Evolutionary conservation across 2,888 invertebrate genomes (phyloP).

Genomic region (Tipula unca): DNA sequence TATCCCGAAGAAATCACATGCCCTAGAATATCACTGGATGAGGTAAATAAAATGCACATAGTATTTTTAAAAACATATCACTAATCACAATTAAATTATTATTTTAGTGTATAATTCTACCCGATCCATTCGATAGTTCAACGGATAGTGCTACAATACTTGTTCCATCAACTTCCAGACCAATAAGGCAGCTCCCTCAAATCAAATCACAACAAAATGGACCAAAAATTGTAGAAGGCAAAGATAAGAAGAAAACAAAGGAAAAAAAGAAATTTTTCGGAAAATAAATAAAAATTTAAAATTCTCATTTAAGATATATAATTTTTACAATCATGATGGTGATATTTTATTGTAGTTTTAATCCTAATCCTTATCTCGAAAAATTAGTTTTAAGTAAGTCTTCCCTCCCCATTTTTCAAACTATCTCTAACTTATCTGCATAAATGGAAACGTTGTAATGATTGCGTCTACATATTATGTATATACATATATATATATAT

Average conservation of each 20-base stretch:
- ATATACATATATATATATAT: no score
- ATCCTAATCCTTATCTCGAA: not conserved
- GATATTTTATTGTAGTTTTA: conserved; percentile 8
- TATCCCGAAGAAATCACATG: conserved; percentile 74
- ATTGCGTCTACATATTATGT: not conserved
- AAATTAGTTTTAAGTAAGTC: not conserved
- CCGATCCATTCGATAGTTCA: not conserved
- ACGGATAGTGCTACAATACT: not conserved
- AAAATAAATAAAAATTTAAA: not conserved
- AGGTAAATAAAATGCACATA: conserved; percentile 33
- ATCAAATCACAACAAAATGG: not conserved
- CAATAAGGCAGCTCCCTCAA: not conserved
- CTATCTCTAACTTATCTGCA: not conserved
- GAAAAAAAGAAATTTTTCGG: conserved; percentile 14
- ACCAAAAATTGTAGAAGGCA: not conserved
- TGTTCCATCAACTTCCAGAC: not conserved
- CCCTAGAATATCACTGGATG: conserved; percentile 58
- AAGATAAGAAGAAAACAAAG: conserved; percentile 15
- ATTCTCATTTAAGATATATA: not conserved
- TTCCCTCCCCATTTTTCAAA: not conserved
- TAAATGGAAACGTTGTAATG: not conserved
- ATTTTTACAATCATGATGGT: conserved; percentile 8
- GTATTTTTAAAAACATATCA: no score
- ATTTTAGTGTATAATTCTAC: not conserved
- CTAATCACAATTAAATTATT: not conserved